A percentile compares a stretch with the other conserved stretches of the same genome.
Evolutionary conservation across 2,888 invertebrate genomes (phyloP).

Genomic region (Mythimna vitellina): DNA sequence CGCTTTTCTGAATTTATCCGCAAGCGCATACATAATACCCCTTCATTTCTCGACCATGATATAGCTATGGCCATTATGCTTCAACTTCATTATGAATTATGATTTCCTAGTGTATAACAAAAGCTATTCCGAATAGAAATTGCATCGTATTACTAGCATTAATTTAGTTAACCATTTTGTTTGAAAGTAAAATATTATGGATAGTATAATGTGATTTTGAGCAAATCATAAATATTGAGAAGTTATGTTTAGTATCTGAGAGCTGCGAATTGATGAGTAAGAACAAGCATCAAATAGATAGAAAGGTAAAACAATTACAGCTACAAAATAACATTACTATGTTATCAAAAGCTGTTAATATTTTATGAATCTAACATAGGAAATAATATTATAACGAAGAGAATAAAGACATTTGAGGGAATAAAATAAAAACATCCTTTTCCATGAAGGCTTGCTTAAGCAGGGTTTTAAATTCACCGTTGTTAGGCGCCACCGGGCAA

Average conservation of each 20-base stretch:
- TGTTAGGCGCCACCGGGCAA: conserved; percentile 63
- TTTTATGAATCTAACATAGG: neutral
- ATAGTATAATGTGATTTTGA: conserved; percentile 16
- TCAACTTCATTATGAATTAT: conserved; percentile 46
- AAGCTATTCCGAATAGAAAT: conserved; percentile 51
- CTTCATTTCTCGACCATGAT: conserved; percentile 43
- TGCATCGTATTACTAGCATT: conserved; percentile 33
- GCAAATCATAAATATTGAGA: conserved; percentile 30
- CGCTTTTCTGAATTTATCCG: conserved; percentile 63
- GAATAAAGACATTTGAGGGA: neutral
- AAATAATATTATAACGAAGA: neutral
- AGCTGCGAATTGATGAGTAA: conserved; percentile 36
- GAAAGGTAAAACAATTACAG: conserved; percentile 43
- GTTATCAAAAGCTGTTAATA: conserved; percentile 19
- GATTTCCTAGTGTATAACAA: conserved; percentile 35
- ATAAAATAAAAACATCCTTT: conserved; percentile 34
- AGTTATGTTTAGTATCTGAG: conserved; percentile 20
- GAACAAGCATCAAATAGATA: conserved; percentile 26
- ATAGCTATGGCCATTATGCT: conserved; percentile 38
- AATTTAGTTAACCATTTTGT: conserved; percentile 35
- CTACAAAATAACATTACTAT: conserved; percentile 5
- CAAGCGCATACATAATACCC: conserved; percentile 48
- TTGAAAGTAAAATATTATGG: conserved; percentile 41
- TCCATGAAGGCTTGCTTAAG: conserved; percentile 35
- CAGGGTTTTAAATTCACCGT: conserved; percentile 55